These are phyloP conservation scores for Cataglyphis altisquamis DNA, from an alignment of 2,888 invertebrate species.

Conservation along the genomic window DNA sequence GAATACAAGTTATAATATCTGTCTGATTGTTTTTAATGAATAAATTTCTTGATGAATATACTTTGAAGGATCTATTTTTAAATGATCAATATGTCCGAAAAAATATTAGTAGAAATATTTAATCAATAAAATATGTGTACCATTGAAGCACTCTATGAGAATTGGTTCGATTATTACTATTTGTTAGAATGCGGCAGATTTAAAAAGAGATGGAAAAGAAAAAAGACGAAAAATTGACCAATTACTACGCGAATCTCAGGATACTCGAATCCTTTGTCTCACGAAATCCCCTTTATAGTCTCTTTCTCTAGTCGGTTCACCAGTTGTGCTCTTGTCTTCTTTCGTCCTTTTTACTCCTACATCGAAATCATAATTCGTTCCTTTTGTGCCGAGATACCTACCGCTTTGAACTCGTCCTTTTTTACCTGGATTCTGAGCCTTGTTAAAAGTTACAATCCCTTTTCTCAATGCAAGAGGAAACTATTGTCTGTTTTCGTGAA, in stretches of 20 bases:
- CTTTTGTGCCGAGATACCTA: slow-evolving; percentile 49
- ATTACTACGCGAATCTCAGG: slow-evolving; percentile 73
- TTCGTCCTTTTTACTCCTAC: slow-evolving; percentile 42
- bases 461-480: background rate
- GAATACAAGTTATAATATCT: background rate
- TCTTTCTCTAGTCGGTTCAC: slow-evolving; percentile 49
- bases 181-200: background rate
- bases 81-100: background rate
- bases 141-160: background rate
- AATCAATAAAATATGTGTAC: background rate
- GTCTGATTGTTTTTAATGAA: background rate
- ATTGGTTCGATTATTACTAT: background rate
- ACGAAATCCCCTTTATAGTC: slow-evolving; percentile 58
- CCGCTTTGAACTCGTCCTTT: slow-evolving; percentile 49
- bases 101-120: background rate
- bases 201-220: background rate
- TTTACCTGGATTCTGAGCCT: slow-evolving; percentile 52
- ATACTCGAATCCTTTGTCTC: slow-evolving; percentile 70
- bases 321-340: slow-evolving; percentile 28
- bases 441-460: slow-evolving; percentile 65
- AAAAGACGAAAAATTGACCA: slow-evolving; percentile 71
- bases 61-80: background rate
- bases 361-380: slow-evolving; percentile 61
- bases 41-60: background rate
- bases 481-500: background rate